Evolutionary conservation across 2,888 invertebrate genomes (phyloP), one percentile per base, ranked within the genome.

Genomic region (Sinohyriopsis cumingii): DNA sequence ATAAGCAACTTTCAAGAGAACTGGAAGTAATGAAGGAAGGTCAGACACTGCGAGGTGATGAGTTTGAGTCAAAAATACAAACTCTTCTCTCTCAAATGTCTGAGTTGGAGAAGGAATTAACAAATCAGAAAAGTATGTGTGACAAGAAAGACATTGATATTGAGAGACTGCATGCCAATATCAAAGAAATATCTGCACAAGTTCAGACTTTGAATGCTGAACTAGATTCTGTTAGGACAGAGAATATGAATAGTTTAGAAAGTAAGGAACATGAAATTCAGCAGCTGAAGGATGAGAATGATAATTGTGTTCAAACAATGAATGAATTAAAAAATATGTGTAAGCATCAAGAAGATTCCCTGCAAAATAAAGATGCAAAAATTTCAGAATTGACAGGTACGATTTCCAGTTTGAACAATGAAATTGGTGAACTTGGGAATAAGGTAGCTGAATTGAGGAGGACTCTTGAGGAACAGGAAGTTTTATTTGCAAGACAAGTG

Each of bases 1-100:
- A 81, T 22, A 81, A 82, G 69, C 77, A 81, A 63, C 70, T 76
- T 63, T 86, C 92, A 93, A 82, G 93, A 93, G 87, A 91, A 93
- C 80, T 92, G 92, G 72, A 93, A 93, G 62, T 82, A 55, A 62
- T 81, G 33, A 73, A 71, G 45, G 82, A 85, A 61, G 77, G 80
- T 22, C 77, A 82, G 69, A 77, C 73, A 57, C 69, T 73, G 19
- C 82, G 82, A 71, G 82, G 81, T 0, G 94, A 95, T 88, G 90
- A 81, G 64, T 80, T 78, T 71, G 82, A 84, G 59, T 68, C 73
- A 19, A 86, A 84, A 70, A 75, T 81, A 6, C 80, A 84, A 63
- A 82, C 83, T 18, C 61, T 86, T 25, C 73, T 86, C 0, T 59
- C 62, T 56, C 85, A 87, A 67, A 69, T 87, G 12, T 69, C 80